phyloP scores from a whole-genome alignment of 1,140 invertebrate species.

The Orius laevigatus region DNA sequence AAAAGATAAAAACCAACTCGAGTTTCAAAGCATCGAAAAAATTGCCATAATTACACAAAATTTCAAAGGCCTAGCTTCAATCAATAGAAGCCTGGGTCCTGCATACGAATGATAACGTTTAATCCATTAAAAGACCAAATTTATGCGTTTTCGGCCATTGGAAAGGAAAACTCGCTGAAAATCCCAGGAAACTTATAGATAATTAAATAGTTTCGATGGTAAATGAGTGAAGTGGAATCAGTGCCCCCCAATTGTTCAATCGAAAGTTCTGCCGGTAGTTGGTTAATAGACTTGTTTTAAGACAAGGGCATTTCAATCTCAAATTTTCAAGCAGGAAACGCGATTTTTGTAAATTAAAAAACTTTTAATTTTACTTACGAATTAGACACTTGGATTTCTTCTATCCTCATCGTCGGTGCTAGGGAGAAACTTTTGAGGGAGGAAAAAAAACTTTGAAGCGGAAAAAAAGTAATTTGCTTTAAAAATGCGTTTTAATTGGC shows the following conservation, averaged over 20 bases:
- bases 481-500: too few relatives aligned
- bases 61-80: too few relatives aligned
- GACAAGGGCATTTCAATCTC: slow-evolving; percentile 8
- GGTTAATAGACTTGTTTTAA: neutral
- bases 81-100: too few relatives aligned
- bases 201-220: neutral
- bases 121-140: too few relatives aligned
- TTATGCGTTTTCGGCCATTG: too few relatives aligned
- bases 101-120: too few relatives aligned
- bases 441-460: neutral
- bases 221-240: neutral
- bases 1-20: too few relatives aligned
- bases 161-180: too few relatives aligned
- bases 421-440: neutral
- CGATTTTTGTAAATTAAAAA: neutral
- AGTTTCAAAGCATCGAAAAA: too few relatives aligned
- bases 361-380: slow-evolving; percentile 3
- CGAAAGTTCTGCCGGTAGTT: too few relatives aligned
- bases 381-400: slow-evolving; percentile 3
- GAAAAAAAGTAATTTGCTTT: neutral
- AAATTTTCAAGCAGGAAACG: neutral
- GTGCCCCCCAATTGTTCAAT: too few relatives aligned
- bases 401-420: slow-evolving; percentile 1
- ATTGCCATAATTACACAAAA: too few relatives aligned
- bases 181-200: neutral